Evolutionary conservation across 1,140 invertebrate species (phyloP), one percentile per base, ranked within the genome.

Genomic region (Euura saliciscinereae): DNA sequence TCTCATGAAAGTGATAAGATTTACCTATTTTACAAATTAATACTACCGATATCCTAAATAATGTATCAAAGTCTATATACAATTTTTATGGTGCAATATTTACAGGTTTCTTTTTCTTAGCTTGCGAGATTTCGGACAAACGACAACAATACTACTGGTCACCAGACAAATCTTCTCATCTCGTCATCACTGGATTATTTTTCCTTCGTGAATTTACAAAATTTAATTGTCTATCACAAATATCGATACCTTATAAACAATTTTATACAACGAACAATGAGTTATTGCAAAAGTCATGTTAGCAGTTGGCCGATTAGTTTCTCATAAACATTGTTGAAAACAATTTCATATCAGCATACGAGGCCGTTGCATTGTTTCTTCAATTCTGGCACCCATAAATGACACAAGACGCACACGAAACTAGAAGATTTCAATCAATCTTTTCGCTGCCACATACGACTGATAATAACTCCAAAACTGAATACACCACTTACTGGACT

Each of bases 31-130:
- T n/a, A 59, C 51, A 59, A 59, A 59, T 59, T 59, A 59, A 59
- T n/a, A 59, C 51, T 59, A 59, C 51, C 13, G 51, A 8, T 59
- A 59, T 59, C 51, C 13, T 59, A 59, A 59, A 59, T 59, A 59
- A 59, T 6, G 51, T 59, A 59, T 59, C 51, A 59, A 59, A 59
- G 13, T 59, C 51, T 59, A 59, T 59, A n/a, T 59, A 59, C 51
- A 59, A 59, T 59, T 59, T 59, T 59, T 59, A 59, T 59, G 51
- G 51, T 59, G 51, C 51, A 59, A 59, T 59, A 59, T 59, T 59
- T 59, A 59, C 51, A 59, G 6, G 10, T 59, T 59, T 6, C 13
- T 3, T 59, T 59, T 59, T 59, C 51, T 59, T 59, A 11, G 8
- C 51, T 59, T 59, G 8, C 10, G 13, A 59, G 51, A 59, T 59